Conservation (phyloP, 2,797 vertebrate genomes). For the Melanotaenia trifasciata region DNA sequence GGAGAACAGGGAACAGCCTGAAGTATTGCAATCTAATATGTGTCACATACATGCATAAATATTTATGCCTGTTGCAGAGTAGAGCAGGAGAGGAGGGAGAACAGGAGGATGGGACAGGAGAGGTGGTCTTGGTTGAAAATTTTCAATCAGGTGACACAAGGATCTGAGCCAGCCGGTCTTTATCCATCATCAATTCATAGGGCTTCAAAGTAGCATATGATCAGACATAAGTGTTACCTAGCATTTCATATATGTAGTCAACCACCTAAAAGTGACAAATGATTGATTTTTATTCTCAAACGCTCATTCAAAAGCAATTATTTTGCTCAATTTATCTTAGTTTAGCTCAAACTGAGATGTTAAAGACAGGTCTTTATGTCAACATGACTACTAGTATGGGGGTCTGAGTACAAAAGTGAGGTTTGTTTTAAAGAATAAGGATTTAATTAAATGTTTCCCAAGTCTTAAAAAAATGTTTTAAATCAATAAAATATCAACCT, state of each 20-base stretch:
- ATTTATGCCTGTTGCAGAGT: constrained; percentile 80
- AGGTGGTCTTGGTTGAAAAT: constrained; percentile 66
- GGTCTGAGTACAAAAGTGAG: background rate
- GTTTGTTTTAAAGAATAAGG: background rate
- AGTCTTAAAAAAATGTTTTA: background rate
- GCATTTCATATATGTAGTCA: constrained; percentile 1
- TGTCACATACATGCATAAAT: constrained; percentile 86
- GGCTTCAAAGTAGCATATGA: constrained; percentile 10
- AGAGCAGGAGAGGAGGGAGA: constrained; percentile 42
- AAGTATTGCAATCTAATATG: constrained; percentile 86
- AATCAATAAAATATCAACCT: background rate
- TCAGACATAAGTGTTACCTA: constrained; percentile 6
- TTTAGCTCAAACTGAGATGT: background rate
- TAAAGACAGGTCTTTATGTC: background rate
- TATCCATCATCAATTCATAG: constrained; percentile 25
- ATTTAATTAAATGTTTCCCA: background rate
- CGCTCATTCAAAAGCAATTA: background rate
- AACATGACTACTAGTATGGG: background rate
- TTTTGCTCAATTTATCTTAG: background rate
- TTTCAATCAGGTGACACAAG: constrained; percentile 73
- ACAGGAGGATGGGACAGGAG: constrained; percentile 48
- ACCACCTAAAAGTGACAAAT: constrained; percentile 3
- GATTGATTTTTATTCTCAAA: background rate
- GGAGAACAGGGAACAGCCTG: constrained; percentile 84
- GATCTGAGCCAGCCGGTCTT: constrained; percentile 47